Conservation (phyloP, 2,888 invertebrate species). For the Melanostoma scalare region DNA sequence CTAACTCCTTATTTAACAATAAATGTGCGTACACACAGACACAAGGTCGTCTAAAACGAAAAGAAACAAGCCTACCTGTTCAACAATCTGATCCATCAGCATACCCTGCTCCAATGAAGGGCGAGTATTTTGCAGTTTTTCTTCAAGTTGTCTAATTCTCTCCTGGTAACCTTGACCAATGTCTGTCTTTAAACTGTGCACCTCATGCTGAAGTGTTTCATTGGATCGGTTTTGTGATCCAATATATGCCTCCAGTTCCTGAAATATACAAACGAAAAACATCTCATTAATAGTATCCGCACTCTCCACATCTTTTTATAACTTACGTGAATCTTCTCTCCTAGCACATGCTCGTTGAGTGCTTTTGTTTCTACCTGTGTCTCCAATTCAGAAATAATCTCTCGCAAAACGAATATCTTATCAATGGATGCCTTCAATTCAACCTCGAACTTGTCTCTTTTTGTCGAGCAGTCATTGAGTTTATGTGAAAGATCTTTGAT, state of each 20-base stretch:
- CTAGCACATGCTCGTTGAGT: slow-evolving; percentile 85
- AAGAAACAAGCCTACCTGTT: slow-evolving; percentile 77
- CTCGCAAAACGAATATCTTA: slow-evolving; percentile 88
- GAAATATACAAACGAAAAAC: slow-evolving; percentile 8
- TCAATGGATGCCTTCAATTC: slow-evolving; percentile 90
- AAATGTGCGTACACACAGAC: too few relatives aligned
- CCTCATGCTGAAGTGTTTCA: slow-evolving; percentile 80
- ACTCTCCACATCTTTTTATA: slow-evolving; percentile 23
- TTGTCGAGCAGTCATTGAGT: slow-evolving; percentile 85
- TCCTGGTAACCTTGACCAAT: slow-evolving; percentile 79
- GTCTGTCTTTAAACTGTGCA: slow-evolving; percentile 79
- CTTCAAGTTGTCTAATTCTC: slow-evolving; percentile 80
- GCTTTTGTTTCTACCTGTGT: slow-evolving; percentile 88
- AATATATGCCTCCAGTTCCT: slow-evolving; percentile 80
- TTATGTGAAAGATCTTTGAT: slow-evolving; percentile 87
- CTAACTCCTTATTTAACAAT: too few relatives aligned
- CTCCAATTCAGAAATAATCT: slow-evolving; percentile 90
- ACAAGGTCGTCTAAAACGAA: too few relatives aligned
- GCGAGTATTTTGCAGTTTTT: slow-evolving; percentile 83
- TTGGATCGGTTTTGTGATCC: slow-evolving; percentile 78
- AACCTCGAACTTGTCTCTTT: slow-evolving; percentile 86
- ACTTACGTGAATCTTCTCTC: slow-evolving; percentile 82
- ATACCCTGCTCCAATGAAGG: slow-evolving; percentile 82
- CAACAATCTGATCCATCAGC: slow-evolving; percentile 82
- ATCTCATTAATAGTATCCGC: background rate